Evolutionary conservation across 2,797 vertebrate genomes (phyloP).

Genomic region (Macropodus opercularis): DNA sequence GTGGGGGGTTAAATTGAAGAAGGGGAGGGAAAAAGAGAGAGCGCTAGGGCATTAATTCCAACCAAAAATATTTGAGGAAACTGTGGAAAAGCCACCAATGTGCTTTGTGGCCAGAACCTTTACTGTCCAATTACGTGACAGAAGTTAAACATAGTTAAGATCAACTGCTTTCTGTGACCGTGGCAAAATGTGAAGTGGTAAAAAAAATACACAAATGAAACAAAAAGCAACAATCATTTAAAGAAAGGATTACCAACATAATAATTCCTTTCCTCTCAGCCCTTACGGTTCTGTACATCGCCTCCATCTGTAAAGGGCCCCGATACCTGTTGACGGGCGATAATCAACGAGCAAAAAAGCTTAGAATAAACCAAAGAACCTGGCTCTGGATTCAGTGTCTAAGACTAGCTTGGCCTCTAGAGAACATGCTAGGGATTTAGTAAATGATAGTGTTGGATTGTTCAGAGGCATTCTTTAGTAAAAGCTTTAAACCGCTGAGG

Average conservation of each 20-base stretch:
- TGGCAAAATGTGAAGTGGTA: conserved; percentile 42
- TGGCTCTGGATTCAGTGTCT: conserved; percentile 10
- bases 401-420: conserved; percentile 16
- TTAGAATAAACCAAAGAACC: conserved; percentile 5
- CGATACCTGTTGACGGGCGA: conserved; percentile 57
- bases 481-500: conserved; percentile 23
- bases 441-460: conserved; percentile 9
- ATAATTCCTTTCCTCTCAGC: conserved; percentile 50
- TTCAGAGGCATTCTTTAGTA: conserved; percentile 22
- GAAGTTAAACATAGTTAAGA: conserved; percentile 38
- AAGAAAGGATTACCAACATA: conserved; percentile 59
- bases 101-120: conserved; percentile 41
- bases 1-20: conserved; percentile 64
- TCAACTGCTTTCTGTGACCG: conserved; percentile 15
- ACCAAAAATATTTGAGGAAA: conserved; percentile 63
- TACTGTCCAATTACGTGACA: conserved; percentile 25
- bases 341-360: conserved; percentile 27
- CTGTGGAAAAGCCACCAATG: conserved; percentile 34
- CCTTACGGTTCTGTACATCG: conserved; percentile 19
- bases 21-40: conserved; percentile 16
- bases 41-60: conserved; percentile 57
- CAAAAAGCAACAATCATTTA: conserved; percentile 51
- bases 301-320: conserved; percentile 38
- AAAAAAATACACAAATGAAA: conserved; percentile 59
- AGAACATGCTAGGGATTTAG: conserved; percentile 27